Evolutionary conservation across 2,888 invertebrate species (phyloP), one percentile per base, ranked within the genome.

Genomic region (Hermaeophaga mercurialis): DNA sequence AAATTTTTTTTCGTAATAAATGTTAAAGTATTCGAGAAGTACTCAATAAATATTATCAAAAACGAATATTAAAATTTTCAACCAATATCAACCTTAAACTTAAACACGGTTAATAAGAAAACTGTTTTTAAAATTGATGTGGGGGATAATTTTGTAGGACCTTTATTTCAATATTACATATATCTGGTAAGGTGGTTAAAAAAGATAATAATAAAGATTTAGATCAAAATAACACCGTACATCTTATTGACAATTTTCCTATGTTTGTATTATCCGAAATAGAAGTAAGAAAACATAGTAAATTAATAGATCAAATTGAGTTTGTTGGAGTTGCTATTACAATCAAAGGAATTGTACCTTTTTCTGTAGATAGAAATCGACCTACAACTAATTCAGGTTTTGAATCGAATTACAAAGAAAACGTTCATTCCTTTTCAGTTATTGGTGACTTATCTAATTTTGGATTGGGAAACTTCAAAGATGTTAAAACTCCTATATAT

Each of bases 401-500:
- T 14, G 31, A 50, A 9, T 50, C 50, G 8, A 50, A 50, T n/a
- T 50, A 41, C 15, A 50, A 18, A 28, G 14, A n/a, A 31, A 28
- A 41, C 12, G 49, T 39, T 49, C 26, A 49, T 17, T 50, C 28
- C 12, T 50, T 50, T 41, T 50, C 50, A n/a, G 50, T 39, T 43
- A 41, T 50, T 41, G 50, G 50, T 33, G 41, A 41, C n/a, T n/a
- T n/a, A n/a, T n/a, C 33, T 11, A 50, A 50, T 41, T 50, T 41
- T 50, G 41, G 50, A 11, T 17, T 50, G 17, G 50, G 50, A 5
- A 41, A 41, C 50, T 50, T 50, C 34, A 41, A 43, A 41, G 50
- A 50, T 50, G 41, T 50, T 43, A 50, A 31, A 50, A 8, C n/a
- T 33, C 50, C 50, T n/a, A n/a, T n/a, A n/a, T n/a, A 41, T 50